Evolutionary conservation across 2,888 invertebrate genomes (phyloP).

Genomic region (Laothoe populi): DNA sequence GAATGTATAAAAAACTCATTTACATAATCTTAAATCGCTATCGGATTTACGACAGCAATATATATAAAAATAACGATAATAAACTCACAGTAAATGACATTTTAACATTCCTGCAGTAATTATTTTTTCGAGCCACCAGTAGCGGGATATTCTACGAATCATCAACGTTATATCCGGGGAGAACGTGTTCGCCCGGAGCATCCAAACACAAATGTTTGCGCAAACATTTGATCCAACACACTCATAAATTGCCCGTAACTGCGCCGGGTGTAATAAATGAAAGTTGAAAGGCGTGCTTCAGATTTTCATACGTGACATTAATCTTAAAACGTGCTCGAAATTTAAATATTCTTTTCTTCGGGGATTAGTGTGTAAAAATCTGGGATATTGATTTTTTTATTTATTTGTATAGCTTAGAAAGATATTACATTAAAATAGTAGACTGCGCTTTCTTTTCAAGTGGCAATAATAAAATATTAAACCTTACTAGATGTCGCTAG

Average conservation of each 20-base stretch:
- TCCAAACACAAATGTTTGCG: background rate
- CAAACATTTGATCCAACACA: slow-evolving; percentile 21
- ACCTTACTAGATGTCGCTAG: too few species aligned
- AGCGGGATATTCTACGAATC: background rate
- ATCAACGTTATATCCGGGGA: background rate
- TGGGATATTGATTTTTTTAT: background rate
- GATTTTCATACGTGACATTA: slow-evolving; percentile 39
- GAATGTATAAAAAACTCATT: too few species aligned
- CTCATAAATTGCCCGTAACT: slow-evolving; percentile 31
- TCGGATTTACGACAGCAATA: too few species aligned
- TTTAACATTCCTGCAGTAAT: too few species aligned
- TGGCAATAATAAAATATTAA: too few species aligned
- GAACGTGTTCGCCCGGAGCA: background rate
- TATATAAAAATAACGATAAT: too few species aligned
- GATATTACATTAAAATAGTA: background rate
- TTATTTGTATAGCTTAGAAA: background rate
- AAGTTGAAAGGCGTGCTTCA: slow-evolving; percentile 37
- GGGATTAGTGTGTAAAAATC: slow-evolving; percentile 10
- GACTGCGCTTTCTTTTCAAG: too few species aligned
- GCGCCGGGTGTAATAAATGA: slow-evolving; percentile 37
- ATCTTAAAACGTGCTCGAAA: slow-evolving; percentile 36
- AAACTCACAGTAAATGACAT: too few species aligned
- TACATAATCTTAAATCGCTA: too few species aligned
- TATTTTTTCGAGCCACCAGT: background rate
- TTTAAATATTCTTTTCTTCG: slow-evolving; percentile 34